Conservation (phyloP, 2,888 invertebrate species). For the Drosophila mercatorum region DNA sequence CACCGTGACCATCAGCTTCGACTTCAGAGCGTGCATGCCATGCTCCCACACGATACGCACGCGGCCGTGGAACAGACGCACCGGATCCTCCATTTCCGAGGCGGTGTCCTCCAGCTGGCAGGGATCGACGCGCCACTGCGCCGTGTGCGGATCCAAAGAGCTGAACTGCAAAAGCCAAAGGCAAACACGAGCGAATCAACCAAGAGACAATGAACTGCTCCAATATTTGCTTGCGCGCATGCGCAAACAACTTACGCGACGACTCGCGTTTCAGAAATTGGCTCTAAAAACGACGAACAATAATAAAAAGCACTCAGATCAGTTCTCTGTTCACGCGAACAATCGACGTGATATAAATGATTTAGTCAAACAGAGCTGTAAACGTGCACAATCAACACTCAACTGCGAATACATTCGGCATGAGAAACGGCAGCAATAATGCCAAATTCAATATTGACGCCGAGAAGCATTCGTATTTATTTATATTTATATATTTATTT, state of each 20-base stretch:
- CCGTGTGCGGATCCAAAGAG: constrained; percentile 82
- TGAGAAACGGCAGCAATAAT: constrained; percentile 36
- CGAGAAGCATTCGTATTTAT: constrained; percentile 52
- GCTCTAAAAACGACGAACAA: neutral
- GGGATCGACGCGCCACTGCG: constrained; percentile 86
- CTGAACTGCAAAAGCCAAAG: constrained; percentile 73
- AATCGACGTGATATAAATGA: constrained; percentile 65
- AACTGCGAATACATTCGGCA: constrained; percentile 45
- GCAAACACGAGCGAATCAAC: neutral
- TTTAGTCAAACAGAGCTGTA: constrained; percentile 52
- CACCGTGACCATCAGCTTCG: constrained; percentile 83
- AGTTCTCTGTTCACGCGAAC: neutral
- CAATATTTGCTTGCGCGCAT: constrained; percentile 44
- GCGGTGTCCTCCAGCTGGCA: constrained; percentile 85
- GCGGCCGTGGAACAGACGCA: constrained; percentile 86
- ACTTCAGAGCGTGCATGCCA: constrained; percentile 74
- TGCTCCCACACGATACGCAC: constrained; percentile 86
- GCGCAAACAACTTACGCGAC: constrained; percentile 55
- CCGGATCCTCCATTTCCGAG: constrained; percentile 86
- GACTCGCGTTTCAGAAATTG: constrained; percentile 21
- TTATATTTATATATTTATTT: constrained; percentile 39
- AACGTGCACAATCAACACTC: constrained; percentile 53
- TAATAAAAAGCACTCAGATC: constrained; percentile 43
- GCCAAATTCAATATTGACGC: constrained; percentile 63
- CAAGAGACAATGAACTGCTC: neutral